phyloP scores from a whole-genome alignment of 53 echinoderm and acorn worm species.

The Holothuria scabra region DNA sequence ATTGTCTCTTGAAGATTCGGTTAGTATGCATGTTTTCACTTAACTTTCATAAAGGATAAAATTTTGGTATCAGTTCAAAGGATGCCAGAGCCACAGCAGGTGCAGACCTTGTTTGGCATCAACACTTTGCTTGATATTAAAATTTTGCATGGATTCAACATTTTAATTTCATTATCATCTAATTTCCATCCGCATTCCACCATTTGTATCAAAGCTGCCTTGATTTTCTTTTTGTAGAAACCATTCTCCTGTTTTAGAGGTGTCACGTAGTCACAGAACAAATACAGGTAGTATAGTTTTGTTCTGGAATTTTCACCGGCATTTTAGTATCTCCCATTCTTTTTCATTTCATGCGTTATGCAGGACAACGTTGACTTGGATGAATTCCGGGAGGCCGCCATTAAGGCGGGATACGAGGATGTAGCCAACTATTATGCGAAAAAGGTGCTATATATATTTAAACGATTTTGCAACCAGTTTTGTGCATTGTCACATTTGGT shows the following conservation, averaged over 20 bases:
- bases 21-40: neutral
- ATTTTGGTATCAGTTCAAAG: no score
- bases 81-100: no score
- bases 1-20: constrained; percentile 19
- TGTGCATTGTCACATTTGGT: constrained; percentile 2
- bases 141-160: no score
- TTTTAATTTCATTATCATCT: no score
- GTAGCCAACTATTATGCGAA: constrained; percentile 46
- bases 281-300: neutral
- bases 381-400: constrained; percentile 41
- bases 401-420: constrained; percentile 41
- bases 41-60: no score
- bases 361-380: constrained; percentile 44
- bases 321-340: neutral
- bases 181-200: no score
- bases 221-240: no score
- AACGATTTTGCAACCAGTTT: neutral
- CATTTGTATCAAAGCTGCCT: no score
- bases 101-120: no score
- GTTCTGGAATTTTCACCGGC: neutral
- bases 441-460: constrained; percentile 33
- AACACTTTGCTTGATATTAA: no score
- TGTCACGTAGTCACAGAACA: no score
- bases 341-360: neutral
- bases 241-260: no score